Conservation (phyloP, 2,888 invertebrate species). For the Pomacea canaliculata region DNA sequence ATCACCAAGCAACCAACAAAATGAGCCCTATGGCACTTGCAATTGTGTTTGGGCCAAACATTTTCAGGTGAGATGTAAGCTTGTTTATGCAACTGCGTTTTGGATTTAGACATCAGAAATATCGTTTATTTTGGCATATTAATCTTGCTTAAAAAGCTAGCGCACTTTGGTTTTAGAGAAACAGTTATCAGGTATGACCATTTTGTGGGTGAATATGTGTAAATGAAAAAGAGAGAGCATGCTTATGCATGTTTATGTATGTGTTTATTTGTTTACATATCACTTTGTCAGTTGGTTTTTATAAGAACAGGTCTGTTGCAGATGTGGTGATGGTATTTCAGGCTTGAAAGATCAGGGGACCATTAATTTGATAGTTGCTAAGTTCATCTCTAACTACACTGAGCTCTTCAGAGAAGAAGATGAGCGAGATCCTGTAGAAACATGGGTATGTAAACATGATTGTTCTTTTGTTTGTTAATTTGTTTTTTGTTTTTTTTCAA, state of each 20-base stretch:
- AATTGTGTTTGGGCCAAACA: constrained; percentile 71
- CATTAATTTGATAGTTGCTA: constrained; percentile 70
- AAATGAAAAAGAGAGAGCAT: too few species aligned
- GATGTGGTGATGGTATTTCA: constrained; percentile 64
- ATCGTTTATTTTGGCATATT: too few species aligned
- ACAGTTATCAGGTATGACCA: too few species aligned
- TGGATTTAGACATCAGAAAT: background rate
- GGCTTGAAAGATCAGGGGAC: constrained; percentile 70
- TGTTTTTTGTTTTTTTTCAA: too few species aligned
- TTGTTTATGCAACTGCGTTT: background rate
- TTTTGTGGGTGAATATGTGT: too few species aligned
- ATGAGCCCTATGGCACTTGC: constrained; percentile 70
- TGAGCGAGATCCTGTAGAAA: constrained; percentile 46
- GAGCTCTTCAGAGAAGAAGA: constrained; percentile 61
- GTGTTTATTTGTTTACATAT: too few species aligned
- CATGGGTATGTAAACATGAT: constrained; percentile 42
- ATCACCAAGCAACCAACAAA: constrained; percentile 66
- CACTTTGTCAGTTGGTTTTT: too few species aligned
- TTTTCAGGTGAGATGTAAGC: constrained; percentile 65
- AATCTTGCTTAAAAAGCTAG: too few species aligned
- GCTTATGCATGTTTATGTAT: too few species aligned
- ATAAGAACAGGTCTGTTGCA: constrained; percentile 25
- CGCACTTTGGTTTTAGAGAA: too few species aligned
- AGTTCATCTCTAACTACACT: constrained; percentile 69
- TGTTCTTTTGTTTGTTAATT: background rate